Evolutionary conservation across 1,140 invertebrate genomes (phyloP).

Genomic region (Rhagoletis zephyria): DNA sequence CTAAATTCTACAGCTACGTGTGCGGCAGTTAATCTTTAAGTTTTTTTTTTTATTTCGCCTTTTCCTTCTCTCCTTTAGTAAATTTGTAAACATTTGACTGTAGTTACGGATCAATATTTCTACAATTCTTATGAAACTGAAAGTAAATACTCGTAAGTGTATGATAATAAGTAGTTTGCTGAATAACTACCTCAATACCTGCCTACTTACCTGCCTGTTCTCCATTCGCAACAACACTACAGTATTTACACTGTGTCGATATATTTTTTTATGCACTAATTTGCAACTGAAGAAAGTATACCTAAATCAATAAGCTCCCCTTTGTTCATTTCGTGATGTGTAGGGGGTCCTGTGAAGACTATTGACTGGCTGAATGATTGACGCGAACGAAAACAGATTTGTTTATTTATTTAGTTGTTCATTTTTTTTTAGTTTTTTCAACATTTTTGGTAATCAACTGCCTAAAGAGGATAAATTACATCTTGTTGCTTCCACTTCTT

Average conservation of each 20-base stretch:
- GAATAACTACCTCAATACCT: background rate
- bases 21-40: background rate
- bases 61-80: background rate
- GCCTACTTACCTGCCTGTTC: background rate
- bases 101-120: background rate
- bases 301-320: background rate
- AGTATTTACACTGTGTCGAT: conserved; percentile 11
- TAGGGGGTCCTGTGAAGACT: background rate
- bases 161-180: background rate
- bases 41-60: background rate
- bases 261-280: background rate
- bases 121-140: background rate
- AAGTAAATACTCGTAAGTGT: background rate
- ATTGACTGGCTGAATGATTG: background rate
- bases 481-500: too few species aligned
- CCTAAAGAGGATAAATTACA: too few species aligned
- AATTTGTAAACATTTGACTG: background rate
- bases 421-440: too few species aligned
- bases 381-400: background rate
- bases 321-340: background rate
- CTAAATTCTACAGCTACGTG: background rate
- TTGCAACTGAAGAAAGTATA: background rate
- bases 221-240: background rate
- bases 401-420: background rate
- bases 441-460: too few species aligned